phyloP scores from a whole-genome alignment of 2,113 vertebrate genomes.

The Helogale parvula region DNA sequence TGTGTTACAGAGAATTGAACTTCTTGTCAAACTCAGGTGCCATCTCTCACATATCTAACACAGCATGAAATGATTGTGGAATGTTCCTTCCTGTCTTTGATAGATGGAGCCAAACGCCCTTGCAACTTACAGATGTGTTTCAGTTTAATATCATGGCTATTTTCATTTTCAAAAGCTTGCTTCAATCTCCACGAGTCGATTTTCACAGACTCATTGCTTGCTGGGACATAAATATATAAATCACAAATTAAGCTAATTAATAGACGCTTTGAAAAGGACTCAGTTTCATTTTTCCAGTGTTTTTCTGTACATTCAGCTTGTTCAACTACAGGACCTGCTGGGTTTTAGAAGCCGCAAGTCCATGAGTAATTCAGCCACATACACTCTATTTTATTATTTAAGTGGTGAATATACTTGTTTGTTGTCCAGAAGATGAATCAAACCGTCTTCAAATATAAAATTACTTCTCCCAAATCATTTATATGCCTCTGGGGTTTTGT shows the following conservation, averaged over 20 bases:
- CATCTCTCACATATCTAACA: background rate
- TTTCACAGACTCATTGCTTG: conserved; percentile 24
- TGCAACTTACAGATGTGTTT: conserved; percentile 7
- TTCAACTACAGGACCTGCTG: background rate
- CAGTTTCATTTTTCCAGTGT: conserved; percentile 46
- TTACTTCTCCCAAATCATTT: conserved; percentile 34
- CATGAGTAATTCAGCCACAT: background rate
- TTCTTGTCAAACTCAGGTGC: conserved; percentile 32
- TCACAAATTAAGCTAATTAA: conserved; percentile 49
- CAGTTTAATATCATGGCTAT: conserved; percentile 46
- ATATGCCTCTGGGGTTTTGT: background rate
- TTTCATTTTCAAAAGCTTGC: conserved; percentile 62
- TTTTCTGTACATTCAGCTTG: background rate
- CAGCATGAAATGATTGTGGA: conserved; percentile 37
- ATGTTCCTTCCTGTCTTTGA: conserved; percentile 47
- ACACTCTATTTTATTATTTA: background rate
- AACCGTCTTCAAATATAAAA: background rate
- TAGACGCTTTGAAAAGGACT: conserved; percentile 10
- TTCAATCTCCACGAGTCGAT: background rate
- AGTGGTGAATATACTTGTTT: background rate
- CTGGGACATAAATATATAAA: conserved; percentile 59
- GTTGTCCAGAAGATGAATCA: background rate
- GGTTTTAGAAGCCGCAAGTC: background rate
- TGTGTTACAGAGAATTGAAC: background rate
- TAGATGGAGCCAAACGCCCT: conserved; percentile 13